Conservation (phyloP, 2,888 invertebrate species). For the Conomelus anceps region DNA sequence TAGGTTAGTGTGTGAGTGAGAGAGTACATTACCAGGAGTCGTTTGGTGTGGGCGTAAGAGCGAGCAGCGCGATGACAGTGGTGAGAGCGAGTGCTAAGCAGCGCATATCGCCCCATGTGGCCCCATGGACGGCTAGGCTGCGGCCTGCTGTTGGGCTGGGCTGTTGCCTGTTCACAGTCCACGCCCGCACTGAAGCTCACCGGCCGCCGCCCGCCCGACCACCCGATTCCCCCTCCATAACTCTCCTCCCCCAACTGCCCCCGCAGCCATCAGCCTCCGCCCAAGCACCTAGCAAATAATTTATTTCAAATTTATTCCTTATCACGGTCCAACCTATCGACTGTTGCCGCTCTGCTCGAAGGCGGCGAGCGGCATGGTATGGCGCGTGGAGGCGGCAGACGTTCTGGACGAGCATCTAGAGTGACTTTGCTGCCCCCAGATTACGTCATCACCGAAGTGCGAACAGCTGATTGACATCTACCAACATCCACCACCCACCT, state of each 20-base stretch:
- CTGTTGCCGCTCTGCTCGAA: not conserved
- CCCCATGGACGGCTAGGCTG: not conserved
- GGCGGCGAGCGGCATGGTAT: not conserved
- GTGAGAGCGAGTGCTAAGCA: not conserved
- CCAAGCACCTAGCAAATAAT: not conserved
- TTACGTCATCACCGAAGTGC: no score
- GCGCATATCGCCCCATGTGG: not conserved
- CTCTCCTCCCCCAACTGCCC: constrained; percentile 21
- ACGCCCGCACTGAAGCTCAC: not conserved
- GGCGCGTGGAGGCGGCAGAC: not conserved
- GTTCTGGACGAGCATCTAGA: no score
- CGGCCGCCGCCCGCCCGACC: not conserved
- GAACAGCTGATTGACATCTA: no score
- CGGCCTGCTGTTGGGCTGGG: not conserved
- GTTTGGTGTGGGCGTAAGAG: not conserved
- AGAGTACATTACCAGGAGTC: not conserved
- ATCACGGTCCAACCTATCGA: constrained; percentile 20
- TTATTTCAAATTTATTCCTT: constrained; percentile 12
- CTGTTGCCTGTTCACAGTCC: not conserved
- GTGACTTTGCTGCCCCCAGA: no score
- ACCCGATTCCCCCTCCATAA: constrained; percentile 15
- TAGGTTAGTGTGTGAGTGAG: not conserved
- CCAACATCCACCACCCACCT: no score
- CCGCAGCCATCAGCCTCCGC: constrained; percentile 23
- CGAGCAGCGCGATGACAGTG: not conserved